Evolutionary conservation across 1,140 invertebrate genomes (phyloP), one percentile per base, ranked within the genome.

Genomic region (Hypothenemus hampei): DNA sequence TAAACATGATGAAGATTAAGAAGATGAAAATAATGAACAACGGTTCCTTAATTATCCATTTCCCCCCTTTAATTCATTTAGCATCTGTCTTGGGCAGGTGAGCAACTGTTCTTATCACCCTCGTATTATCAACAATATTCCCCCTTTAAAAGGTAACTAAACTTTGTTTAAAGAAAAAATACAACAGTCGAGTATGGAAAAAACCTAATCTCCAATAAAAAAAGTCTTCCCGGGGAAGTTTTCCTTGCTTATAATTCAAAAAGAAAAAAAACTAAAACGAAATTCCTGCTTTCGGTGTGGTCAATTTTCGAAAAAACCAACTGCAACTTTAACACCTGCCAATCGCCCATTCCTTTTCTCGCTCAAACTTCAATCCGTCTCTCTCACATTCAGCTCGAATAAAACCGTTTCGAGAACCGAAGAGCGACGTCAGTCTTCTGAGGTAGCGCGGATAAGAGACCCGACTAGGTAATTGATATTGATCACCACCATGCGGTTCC

Each of bases 311-410:
- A 39, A 16, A 23, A 44, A 44, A 11, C 11, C 15, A 22, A 22
- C 49, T 35, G 15, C 33, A 50, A 37, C 35, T 18, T 4, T 16
- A 53, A 46, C 52, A 55, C 52, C 52, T 55, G 43, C 44, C 52
- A 21, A 13, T 36, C 21, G 10, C 18, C 11, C n/a, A 36, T 15
- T 26, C 22, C 26, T 44, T 35, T 18, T 13, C 44, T 55, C 43
- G 7, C 33, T 8, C 22, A 22, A 8, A 3, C 22, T 7, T 13
- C 7, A 3, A 26, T 45, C 23, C 15, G n/a, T 29, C 44, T 37
- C 18, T 56, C 45, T 41, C 45, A 3, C 4, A 31, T 13, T 8
- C 16, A 22, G 3, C 22, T 7, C 7, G 18, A 26, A 56, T 56
- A 56, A 56, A 56, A 56, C 53, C 44, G 36, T 18, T 24, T 43